Base-by-base conservation (phyloP, 1,140 invertebrate species). In the Anoplolepis gracilipes region DNA sequence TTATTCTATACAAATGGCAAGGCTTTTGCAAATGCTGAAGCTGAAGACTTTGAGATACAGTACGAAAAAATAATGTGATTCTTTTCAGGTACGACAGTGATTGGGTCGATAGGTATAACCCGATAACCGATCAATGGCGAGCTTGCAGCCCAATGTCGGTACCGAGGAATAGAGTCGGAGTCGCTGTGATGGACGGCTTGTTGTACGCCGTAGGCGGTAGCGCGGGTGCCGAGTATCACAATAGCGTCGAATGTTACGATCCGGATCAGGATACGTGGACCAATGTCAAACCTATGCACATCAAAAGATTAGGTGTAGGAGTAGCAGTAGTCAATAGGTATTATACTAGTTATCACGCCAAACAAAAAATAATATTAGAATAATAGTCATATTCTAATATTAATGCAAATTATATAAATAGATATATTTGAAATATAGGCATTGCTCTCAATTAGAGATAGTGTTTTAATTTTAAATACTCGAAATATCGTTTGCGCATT, bases 131-230 rank as follows among this genome's bases (percentile, higher is more conserved):
- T 93, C 95, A 96, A 84, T 98, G 98, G 98, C 94, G 97, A 59
- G 96, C 97, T 1, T 98, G 97, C 89, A 96, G 96, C 86, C 97
- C 97, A 6, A 98, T 99, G 98, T 97, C 97, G 22, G 96, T 97
- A 46, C 96, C 98, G 0, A 95, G 98, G 72, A 98, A 98, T 94
- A 96, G 98, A 86, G 97, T 98, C 6, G 98, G 98, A 22, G 98
- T 98, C 22, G 98, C 98, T n/a, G 98, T 98, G 16, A 98, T 99
- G 96, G 98, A 99, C 93, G 97, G 97, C 49, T 95, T 98, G 62
- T 95, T 99, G 64, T 99, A 99, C 93, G 98, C 98, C 42, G 97
- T 99, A 7, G 98, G 98, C 73, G 98, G 98, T 3, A 98, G 98
- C 28, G 97, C 97, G 13, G 97, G 97, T 19, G 96, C 96, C 1